These are phyloP conservation scores for Pelvicachromis taeniatus DNA, from an alignment of 2,113 vertebrate genomes.

Conservation along the genomic window DNA sequence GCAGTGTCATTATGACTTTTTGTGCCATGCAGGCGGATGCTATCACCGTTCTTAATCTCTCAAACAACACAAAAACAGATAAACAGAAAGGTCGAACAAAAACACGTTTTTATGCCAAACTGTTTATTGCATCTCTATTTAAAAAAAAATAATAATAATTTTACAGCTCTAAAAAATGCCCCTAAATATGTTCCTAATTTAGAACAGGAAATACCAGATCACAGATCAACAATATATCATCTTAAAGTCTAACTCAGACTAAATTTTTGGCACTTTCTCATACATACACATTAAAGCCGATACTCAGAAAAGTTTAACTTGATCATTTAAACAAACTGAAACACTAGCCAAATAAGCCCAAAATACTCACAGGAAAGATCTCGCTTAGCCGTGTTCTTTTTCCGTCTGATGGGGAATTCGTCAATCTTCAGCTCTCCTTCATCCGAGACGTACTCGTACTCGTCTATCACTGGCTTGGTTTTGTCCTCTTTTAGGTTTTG, in stretches of 20 bases:
- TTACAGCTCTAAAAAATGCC: neutral
- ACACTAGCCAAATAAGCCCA: neutral
- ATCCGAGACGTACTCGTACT: constrained; percentile 97
- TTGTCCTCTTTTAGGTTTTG: constrained; percentile 98
- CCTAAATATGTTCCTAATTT: neutral
- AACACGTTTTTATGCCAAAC: neutral
- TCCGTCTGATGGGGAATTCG: constrained; percentile 96
- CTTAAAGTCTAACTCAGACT: neutral
- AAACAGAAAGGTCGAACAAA: neutral
- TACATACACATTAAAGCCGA: neutral
- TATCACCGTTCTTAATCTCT: neutral
- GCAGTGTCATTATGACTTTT: neutral
- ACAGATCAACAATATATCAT: neutral
- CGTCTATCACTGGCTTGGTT: constrained; percentile 88
- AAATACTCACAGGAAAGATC: constrained; percentile 88
- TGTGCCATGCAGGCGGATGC: neutral
- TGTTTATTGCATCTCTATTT: neutral
- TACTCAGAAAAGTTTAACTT: neutral
- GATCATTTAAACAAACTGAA: neutral
- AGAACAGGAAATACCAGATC: neutral
- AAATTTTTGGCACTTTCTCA: neutral
- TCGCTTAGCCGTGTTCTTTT: constrained; percentile 89
- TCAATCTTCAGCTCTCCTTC: constrained; percentile 97
- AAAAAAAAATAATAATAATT: neutral
- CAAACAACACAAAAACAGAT: neutral